A percentile compares a stretch with the other conserved stretches of the same genome.
phyloP scores from a whole-genome alignment of 2,113 vertebrate genomes.

The Chrysochloris asiatica region DNA sequence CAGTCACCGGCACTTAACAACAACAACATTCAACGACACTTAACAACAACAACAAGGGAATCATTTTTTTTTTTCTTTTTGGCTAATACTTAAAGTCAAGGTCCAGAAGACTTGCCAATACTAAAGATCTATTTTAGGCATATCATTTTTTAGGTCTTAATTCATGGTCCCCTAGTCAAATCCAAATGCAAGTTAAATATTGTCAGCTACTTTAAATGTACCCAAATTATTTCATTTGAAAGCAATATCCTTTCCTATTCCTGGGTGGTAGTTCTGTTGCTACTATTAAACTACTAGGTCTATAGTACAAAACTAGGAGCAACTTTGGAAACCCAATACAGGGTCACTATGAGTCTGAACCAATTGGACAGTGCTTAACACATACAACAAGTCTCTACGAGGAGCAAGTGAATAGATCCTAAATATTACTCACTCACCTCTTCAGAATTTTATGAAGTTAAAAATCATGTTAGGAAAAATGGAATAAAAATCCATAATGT shows the following conservation, averaged over 20 bases:
- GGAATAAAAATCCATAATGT: neutral
- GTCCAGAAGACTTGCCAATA: slow-evolving; percentile 35
- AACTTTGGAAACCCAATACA: too few species aligned
- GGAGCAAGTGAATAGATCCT: neutral
- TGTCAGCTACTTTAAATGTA: slow-evolving; percentile 2
- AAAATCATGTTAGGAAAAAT: slow-evolving; percentile 1
- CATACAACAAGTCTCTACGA: too few species aligned
- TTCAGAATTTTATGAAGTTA: slow-evolving; percentile 6
- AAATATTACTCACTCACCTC: neutral
- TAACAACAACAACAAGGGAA: too few species aligned
- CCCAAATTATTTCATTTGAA: neutral
- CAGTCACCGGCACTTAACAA: too few species aligned
- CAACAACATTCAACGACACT: too few species aligned
- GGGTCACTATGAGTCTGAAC: too few species aligned
- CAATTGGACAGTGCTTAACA: too few species aligned
- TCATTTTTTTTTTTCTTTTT: too few species aligned
- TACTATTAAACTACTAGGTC: neutral
- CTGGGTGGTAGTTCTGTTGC: neutral
- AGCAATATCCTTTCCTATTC: neutral
- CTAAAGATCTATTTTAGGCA: slow-evolving; percentile 50
- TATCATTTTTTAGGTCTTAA: slow-evolving; percentile 43
- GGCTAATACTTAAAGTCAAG: slow-evolving; percentile 30
- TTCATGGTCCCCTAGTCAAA: slow-evolving; percentile 1
- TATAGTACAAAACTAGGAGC: too few species aligned
- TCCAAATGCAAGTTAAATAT: slow-evolving; percentile 50